Evolutionary conservation across 30 jellyfish, hydroid and myxozoan species (phyloP), one percentile per base, ranked within the genome.

Genomic region (Nemopilema nomurai): DNA sequence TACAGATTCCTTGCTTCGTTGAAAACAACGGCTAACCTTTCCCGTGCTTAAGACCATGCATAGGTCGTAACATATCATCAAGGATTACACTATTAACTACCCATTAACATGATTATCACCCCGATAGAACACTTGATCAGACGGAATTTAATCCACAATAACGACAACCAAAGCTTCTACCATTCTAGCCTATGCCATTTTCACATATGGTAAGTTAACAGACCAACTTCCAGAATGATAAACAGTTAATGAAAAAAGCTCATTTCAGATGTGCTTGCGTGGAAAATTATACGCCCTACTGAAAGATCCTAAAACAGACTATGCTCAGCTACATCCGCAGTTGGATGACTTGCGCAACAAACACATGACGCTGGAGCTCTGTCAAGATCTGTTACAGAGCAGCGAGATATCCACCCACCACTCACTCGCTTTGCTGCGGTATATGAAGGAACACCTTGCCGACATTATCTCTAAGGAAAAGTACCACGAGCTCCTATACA

Each of bases 231-330:
- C n/a, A n/a, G n/a, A n/a, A n/a, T n/a, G n/a, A n/a, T n/a, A n/a
- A n/a, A n/a, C n/a, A n/a, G n/a, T n/a, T n/a, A n/a, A n/a, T n/a
- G n/a, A n/a, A n/a, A n/a, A n/a, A n/a, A n/a, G n/a, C n/a, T 21
- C 28, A 75, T 77, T 77, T 4, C 70, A 90, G 97, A 30, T 77
- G 7, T 83, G 95, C 51, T 66, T 83, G 33, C 91, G 86, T 52
- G 90, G 91, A 23, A 90, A 90, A 77, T 50, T 90, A 65, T 63
- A 77, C 33, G 86, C 80, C 81, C 13, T 86, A 20, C 74, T 91
- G 29, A 87, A 87, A 69, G 80, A 91, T 27, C 25, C 78, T 13
- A 28, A 27, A 26, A 18, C 90, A 0, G 94, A 86, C 30, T 77
- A 80, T 69, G 25, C 87, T 16, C 69, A 23, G 18, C 79, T 87